phyloP scores from a whole-genome alignment of 2,888 invertebrate genomes.

The Mallateleia sp. region DNA sequence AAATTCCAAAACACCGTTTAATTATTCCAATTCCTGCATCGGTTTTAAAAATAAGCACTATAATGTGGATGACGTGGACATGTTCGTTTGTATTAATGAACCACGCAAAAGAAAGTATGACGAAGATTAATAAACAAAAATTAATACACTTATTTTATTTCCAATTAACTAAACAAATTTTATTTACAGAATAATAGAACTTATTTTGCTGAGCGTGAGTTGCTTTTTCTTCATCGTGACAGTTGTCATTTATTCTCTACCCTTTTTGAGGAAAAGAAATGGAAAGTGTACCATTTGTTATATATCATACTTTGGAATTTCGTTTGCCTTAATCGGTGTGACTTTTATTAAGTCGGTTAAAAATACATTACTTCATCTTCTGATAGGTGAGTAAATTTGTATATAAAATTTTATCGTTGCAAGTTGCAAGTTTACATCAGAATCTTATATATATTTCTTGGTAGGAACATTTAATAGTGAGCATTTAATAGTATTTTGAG shows the following conservation, averaged over 20 bases:
- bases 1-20: neutral
- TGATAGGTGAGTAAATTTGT: too few species aligned
- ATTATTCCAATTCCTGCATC: neutral
- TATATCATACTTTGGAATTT: neutral
- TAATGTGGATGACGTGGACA: neutral
- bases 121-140: neutral
- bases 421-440: too few species aligned
- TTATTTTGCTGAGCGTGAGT: too few species aligned
- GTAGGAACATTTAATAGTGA: too few species aligned
- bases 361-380: too few species aligned
- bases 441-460: too few species aligned
- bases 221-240: too few species aligned
- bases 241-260: neutral
- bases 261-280: neutral
- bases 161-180: too few species aligned
- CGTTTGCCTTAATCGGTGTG: neutral
- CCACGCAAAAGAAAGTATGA: neutral
- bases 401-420: too few species aligned
- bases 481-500: too few species aligned
- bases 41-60: neutral
- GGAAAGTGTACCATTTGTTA: conserved; percentile 1
- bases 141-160: too few species aligned
- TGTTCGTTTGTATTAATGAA: neutral
- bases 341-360: neutral
- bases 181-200: too few species aligned